Conservation (phyloP, 2,113 vertebrate genomes). For the Entelurus aequoreus region DNA sequence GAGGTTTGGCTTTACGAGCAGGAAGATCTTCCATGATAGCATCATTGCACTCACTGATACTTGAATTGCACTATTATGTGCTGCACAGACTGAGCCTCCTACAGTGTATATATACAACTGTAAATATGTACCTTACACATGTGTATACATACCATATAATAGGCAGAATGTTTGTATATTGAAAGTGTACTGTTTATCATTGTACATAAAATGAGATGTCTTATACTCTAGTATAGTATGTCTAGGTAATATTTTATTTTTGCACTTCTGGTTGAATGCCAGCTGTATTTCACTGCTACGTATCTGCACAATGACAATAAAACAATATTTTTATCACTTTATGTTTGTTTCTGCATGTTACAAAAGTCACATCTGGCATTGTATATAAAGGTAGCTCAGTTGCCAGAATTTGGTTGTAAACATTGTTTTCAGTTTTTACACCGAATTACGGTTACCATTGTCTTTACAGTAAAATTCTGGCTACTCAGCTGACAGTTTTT, state of each 20-base stretch:
- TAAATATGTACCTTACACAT: conserved; percentile 1
- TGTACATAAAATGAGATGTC: conserved; percentile 3
- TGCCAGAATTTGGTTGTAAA: too few species aligned
- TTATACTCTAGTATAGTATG: not conserved
- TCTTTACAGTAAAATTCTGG: too few species aligned
- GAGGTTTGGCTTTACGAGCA: not conserved
- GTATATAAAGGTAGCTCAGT: too few species aligned
- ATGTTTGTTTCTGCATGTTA: too few species aligned
- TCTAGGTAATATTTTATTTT: conserved; percentile 2
- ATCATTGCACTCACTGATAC: not conserved
- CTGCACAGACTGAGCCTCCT: not conserved
- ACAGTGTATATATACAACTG: conserved; percentile 1
- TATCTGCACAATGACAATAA: conserved; percentile 10
- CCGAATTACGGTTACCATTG: too few species aligned
- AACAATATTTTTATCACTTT: not conserved
- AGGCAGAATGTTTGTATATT: not conserved
- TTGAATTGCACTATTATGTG: conserved; percentile 1
- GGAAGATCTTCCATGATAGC: not conserved
- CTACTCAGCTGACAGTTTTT: too few species aligned
- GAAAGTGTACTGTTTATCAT: conserved; percentile 1
- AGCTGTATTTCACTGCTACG: conserved; percentile 3
- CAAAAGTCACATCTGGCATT: too few species aligned
- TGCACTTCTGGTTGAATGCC: not conserved
- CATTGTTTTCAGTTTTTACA: too few species aligned
- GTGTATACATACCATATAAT: not conserved